These are phyloP conservation scores for Menidia menidia DNA, from an alignment of 2,797 vertebrate genomes.

Conservation along the genomic window DNA sequence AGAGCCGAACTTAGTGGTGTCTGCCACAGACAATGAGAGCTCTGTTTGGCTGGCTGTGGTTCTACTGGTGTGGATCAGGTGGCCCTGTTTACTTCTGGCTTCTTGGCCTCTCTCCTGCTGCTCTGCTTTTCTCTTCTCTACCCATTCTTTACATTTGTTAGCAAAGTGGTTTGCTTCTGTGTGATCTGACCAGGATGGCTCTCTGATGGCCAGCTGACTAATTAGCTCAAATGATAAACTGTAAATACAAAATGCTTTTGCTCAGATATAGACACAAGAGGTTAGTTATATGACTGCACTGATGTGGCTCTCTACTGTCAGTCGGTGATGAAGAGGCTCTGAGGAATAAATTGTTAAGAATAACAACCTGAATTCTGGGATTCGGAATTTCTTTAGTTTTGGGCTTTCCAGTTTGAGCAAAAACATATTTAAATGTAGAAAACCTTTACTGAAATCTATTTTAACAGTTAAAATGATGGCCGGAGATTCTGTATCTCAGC, in stretches of 20 bases:
- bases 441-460: conserved; percentile 62
- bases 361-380: not conserved
- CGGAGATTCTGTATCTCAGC: conserved; percentile 68
- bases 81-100: conserved; percentile 86
- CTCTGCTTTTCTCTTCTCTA: conserved; percentile 85
- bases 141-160: conserved; percentile 78
- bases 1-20: conserved; percentile 89
- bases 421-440: not conserved
- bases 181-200: conserved; percentile 24
- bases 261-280: not conserved
- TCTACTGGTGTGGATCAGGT: conserved; percentile 86
- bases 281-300: not conserved
- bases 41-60: conserved; percentile 87
- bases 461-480: conserved; percentile 73
- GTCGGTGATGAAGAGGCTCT: conserved; percentile 1
- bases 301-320: not conserved
- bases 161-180: conserved; percentile 38
- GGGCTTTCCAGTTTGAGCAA: not conserved
- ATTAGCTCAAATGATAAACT: conserved; percentile 57
- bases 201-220: conserved; percentile 62
- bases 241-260: not conserved
- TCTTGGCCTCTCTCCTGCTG: conserved; percentile 81
- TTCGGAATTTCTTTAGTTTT: conserved; percentile 7
- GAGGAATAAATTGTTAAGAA: conserved; percentile 1
- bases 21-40: conserved; percentile 90